Percentiles rank a stretch among this genome's conserved stretches.
These are phyloP conservation scores for Crambe crambe DNA, from an alignment of 37 sponge, comb jelly and placozoan species.

Conservation along the genomic window DNA sequence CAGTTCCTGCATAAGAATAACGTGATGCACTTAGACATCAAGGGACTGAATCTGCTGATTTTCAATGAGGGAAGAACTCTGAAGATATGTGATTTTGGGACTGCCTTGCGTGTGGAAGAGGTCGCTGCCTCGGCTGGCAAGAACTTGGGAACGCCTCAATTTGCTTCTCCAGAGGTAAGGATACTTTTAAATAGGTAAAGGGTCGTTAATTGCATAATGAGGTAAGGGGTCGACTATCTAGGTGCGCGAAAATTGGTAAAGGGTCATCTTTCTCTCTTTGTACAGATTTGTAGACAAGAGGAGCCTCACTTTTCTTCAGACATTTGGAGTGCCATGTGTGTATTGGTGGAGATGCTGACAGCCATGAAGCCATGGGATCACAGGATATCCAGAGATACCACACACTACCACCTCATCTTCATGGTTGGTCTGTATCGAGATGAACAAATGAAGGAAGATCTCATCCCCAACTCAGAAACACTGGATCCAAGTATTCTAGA, in stretches of 20 bases:
- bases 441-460: conserved; percentile 12
- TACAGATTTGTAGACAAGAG: neutral
- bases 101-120: conserved; percentile 25
- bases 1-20: conserved; percentile 29
- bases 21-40: conserved; percentile 49
- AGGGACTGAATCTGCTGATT: conserved; percentile 47
- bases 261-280: neutral
- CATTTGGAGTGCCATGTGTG: conserved; percentile 54
- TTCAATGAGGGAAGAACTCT: conserved; percentile 43
- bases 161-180: conserved; percentile 61
- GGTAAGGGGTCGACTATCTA: neutral
- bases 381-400: neutral
- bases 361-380: conserved; percentile 23
- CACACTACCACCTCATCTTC: conserved; percentile 2
- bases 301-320: conserved; percentile 35
- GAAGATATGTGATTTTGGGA: conserved; percentile 62
- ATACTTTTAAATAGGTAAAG: neutral
- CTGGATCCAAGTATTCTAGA: conserved; percentile 6
- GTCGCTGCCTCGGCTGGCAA: neutral
- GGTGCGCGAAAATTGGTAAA: neutral
- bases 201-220: neutral
- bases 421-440: conserved; percentile 38
- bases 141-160: conserved; percentile 39
- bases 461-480: conserved; percentile 10
- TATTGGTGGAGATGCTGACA: conserved; percentile 49